Conservation (phyloP, 2,797 vertebrate genomes). For the Rhinatrema bivittatum region DNA sequence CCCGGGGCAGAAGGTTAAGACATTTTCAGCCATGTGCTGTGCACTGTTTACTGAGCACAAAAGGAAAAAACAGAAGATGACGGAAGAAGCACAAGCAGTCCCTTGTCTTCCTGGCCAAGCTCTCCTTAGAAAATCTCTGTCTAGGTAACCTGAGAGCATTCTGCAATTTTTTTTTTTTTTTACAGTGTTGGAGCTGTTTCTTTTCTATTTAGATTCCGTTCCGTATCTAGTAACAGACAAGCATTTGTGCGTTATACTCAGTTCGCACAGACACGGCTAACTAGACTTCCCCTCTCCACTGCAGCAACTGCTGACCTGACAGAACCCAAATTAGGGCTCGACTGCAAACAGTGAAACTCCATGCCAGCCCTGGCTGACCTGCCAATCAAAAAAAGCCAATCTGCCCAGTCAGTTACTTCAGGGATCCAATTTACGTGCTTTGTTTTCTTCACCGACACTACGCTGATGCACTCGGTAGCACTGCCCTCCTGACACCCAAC, state of each 20-base stretch:
- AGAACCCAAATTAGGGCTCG: not conserved
- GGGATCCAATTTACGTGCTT: no score
- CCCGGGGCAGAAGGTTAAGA: not conserved
- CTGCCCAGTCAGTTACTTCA: no score
- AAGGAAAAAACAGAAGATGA: conserved; percentile 3
- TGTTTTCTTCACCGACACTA: no score
- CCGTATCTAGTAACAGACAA: not conserved
- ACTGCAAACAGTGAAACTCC: no score
- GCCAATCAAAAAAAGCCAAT: no score
- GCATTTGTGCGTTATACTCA: not conserved
- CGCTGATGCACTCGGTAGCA: no score
- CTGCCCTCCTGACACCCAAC: no score
- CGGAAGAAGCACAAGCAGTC: conserved; percentile 3
- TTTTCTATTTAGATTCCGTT: not conserved
- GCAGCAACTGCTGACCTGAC: not conserved
- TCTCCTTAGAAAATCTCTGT: not conserved
- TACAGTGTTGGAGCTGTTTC: not conserved
- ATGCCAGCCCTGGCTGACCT: no score
- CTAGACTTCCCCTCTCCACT: not conserved
- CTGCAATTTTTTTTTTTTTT: conserved; percentile 5
- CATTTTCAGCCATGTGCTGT: not conserved
- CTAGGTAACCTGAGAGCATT: conserved; percentile 1
- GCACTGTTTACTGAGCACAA: conserved; percentile 5
- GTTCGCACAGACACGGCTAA: not conserved
- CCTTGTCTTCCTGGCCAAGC: conserved; percentile 3